Evolutionary conservation across 2,888 invertebrate species (phyloP), one percentile per base, ranked within the genome.

Genomic region (Drosophila mimetica): DNA sequence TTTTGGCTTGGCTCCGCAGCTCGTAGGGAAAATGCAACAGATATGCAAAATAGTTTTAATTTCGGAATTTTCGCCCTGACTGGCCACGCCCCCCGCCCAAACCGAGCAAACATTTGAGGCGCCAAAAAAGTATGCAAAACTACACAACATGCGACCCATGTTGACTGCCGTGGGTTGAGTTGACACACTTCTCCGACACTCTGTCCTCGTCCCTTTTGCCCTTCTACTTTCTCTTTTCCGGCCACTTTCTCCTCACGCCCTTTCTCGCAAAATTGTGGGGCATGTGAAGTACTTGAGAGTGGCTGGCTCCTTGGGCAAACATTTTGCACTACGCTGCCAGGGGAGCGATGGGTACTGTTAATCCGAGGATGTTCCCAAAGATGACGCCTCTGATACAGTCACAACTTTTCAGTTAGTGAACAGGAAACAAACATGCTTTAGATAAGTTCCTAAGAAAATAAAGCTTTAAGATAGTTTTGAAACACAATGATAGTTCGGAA

Each of bases 31-130:
- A 79, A 53, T 73, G 79, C 79, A 77, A 79, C 82, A 71, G 67
- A 79, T 82, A 77, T 79, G 77, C 73, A 78, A 77, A 75, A 63
- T 72, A 47, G 79, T 65, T 59, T 64, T 65, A 71, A 61, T 50
- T 69, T 30, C 28, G 22, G 16, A 18, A 30, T 60, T 30, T 58
- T 14, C 14, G 20, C 20, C 14, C 9, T 30, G 42, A 52, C 52
- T 25, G 44, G 47, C 41, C 47, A 51, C 51, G 32, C 52, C 42
- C 30, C 13, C 37, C 47, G 14, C 18, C 46, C 32, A 16, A 22
- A 2, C 20, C 50, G 47, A 69, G 52, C 41, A 71, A 79, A 79
- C 76, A 79, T 76, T 77, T 73, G 69, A 61, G 59, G 66, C 71
- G 75, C 73, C 76, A 70, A 72, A 75, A 75, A 75, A 72, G 72